Evolutionary conservation across 2,888 invertebrate genomes (phyloP), one percentile per base, ranked within the genome.

Genomic region (Noctua janthina): DNA sequence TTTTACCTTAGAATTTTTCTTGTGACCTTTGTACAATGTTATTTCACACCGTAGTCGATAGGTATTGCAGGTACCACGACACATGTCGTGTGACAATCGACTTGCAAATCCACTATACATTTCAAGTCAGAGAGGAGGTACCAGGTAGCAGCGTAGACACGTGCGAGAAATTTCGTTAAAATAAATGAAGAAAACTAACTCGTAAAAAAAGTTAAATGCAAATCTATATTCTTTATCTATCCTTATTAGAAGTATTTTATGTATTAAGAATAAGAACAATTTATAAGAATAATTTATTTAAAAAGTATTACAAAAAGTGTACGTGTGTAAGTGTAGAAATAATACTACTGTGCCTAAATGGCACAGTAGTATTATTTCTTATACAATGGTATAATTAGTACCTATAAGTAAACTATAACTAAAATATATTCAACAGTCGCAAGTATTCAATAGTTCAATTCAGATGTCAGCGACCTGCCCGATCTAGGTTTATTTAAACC

Each of bases 101-200:
- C 64, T 64, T 59, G 17, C 49, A 70, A 66, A 66, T 79, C 35
- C 29, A 66, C 84, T 66, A 74, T 79, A 62, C 39, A 69, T 66
- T 20, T 70, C 35, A 54, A 84, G 59, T 71, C 46, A 17, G 15
- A 59, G 56, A 62, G 43, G 29, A 56, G 29, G n/a, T 8, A 23
- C 68, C 29, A 56, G 62, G 17, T 29, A 15, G 11, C 23, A 23
- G 11, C 11, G 23, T 56, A 23, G 11, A n/a, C 0, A 56, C 1
- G n/a, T 11, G n/a, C n/a, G 56, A 56, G 56, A 56, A 11, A 4
- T 56, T 8, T 81, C n/a, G 54, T 8, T 54, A 54, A 54, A 11
- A 59, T n/a, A n/a, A 83, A 76, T 51, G 10, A 76, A 70, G 11
- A 43, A 49, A 59, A 83, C 59, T 51, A 29, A 56, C 56, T 23